A percentile compares a stretch with the other conserved stretches of the same genome.
Evolutionary conservation across 2,797 vertebrate genomes (phyloP).

Genomic region (Gadopsis marmoratus): DNA sequence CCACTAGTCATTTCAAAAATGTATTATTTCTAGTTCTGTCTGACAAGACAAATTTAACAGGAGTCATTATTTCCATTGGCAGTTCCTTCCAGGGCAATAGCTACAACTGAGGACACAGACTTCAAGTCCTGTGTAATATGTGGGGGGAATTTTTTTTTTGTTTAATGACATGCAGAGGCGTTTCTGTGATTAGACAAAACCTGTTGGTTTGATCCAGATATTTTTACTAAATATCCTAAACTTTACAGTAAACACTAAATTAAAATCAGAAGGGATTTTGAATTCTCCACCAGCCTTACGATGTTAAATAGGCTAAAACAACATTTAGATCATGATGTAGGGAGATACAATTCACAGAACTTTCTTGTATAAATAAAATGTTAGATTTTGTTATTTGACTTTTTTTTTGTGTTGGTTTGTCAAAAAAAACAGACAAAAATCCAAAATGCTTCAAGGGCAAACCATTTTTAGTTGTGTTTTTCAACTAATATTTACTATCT

Average conservation of each 20-base stretch:
- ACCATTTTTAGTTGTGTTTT: neutral
- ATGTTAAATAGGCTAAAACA: neutral
- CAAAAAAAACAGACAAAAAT: neutral
- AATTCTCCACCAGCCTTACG: neutral
- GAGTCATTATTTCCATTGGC: neutral
- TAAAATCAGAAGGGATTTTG: too few relatives aligned
- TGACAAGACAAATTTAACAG: neutral
- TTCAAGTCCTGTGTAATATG: neutral
- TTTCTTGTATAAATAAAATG: neutral
- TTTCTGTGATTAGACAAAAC: neutral
- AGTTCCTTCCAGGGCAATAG: neutral
- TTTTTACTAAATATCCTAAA: neutral
- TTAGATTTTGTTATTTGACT: neutral
- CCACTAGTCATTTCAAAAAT: neutral
- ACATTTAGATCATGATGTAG: neutral
- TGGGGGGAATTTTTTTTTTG: neutral
- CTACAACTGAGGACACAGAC: neutral
- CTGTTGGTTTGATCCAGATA: neutral
- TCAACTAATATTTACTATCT: neutral
- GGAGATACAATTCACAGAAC: neutral
- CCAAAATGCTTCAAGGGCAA: neutral
- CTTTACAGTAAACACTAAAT: neutral
- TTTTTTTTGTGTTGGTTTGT: neutral
- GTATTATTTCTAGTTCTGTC: neutral
- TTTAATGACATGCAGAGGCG: neutral